Conservation (phyloP, 2,113 vertebrate genomes). For the Pteronura brasiliensis region DNA sequence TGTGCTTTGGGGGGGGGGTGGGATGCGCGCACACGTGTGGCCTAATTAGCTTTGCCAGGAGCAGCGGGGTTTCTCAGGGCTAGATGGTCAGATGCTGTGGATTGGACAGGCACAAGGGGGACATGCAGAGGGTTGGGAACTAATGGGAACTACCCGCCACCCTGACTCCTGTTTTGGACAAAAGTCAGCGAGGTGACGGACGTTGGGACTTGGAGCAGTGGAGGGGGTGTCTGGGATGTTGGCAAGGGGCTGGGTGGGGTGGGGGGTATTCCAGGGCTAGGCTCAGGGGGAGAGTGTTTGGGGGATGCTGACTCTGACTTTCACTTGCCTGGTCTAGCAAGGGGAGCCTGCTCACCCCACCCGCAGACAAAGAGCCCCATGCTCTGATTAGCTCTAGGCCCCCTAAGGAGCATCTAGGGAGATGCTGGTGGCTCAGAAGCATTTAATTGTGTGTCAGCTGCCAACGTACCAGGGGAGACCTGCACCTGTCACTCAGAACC, state of each 20-base stretch:
- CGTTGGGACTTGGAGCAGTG: neutral
- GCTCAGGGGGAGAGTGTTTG: neutral
- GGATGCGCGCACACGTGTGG: neutral
- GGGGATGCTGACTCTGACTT: neutral
- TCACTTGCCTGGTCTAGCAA: neutral
- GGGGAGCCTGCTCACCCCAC: too few species aligned
- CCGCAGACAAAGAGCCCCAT: fast-evolving
- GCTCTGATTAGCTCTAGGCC: neutral
- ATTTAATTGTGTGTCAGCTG: neutral
- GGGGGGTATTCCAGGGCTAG: neutral
- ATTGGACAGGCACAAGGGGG: neutral
- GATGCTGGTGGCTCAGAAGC: neutral
- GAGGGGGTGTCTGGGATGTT: neutral
- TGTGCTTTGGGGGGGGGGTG: neutral
- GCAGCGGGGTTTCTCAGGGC: constrained; percentile 57
- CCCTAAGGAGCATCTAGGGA: neutral
- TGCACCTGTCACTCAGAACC: neutral
- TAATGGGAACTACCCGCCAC: neutral
- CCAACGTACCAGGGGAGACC: neutral
- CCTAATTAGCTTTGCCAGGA: constrained; percentile 79
- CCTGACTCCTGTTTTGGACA: neutral
- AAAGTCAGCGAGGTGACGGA: neutral
- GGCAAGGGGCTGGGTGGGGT: neutral
- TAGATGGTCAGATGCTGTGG: neutral
- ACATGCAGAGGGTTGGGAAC: neutral